Conservation (phyloP, 1,140 invertebrate genomes). For the Macrotrachela quadricornifera region DNA sequence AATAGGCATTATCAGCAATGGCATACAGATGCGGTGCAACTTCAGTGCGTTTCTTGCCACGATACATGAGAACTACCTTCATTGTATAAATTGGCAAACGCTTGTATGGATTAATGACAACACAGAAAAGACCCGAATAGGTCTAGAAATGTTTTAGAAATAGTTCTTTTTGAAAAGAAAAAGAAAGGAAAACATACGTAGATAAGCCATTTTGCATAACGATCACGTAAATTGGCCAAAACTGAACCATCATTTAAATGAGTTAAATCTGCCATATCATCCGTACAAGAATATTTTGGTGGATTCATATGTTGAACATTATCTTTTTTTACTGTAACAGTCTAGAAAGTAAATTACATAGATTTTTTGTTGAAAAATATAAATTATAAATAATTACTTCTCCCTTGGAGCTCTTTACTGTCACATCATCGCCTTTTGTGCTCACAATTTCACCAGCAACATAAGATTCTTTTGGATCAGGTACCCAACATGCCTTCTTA, state of each 20-base stretch:
- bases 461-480: conserved; percentile 89
- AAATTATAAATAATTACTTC: neutral
- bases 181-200: conserved; percentile 52
- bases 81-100: conserved; percentile 94
- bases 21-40: conserved; percentile 98
- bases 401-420: conserved; percentile 42
- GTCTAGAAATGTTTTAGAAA: conserved; percentile 44
- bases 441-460: conserved; percentile 85
- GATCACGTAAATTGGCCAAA: conserved; percentile 88
- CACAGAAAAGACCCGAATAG: conserved; percentile 98
- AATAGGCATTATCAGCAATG: conserved; percentile 97
- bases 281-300: conserved; percentile 95
- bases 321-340: conserved; percentile 76
- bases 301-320: conserved; percentile 91
- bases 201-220: conserved; percentile 90
- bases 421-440: conserved; percentile 89
- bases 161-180: neutral
- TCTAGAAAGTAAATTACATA: conserved; percentile 1
- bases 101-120: conserved; percentile 99
- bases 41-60: conserved; percentile 95
- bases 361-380: too few relatives aligned
- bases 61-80: conserved; percentile 84
- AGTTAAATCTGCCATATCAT: conserved; percentile 99
- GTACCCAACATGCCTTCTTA: conserved; percentile 97
- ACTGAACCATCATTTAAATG: conserved; percentile 99